Evolutionary conservation across 2,797 vertebrate genomes (phyloP), one percentile per base, ranked within the genome.

Genomic region (Tenualosa ilisha): DNA sequence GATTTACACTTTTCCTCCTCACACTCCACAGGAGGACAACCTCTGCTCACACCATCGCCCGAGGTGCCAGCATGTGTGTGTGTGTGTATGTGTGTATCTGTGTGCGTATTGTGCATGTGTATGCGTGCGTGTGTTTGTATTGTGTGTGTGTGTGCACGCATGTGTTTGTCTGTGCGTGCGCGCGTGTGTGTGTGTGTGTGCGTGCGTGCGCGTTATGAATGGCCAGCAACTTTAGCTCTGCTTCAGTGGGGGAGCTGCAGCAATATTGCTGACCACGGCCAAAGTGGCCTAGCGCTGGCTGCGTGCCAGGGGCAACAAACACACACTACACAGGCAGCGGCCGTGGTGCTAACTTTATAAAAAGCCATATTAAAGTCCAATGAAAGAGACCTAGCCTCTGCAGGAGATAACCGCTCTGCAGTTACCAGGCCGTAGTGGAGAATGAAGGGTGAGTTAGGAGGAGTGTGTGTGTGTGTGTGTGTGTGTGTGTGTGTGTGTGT

Each of bases 1-100:
- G 89, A 88, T 92, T 93, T 87, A 90, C 91, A 92, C 90, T 85
- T 92, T 92, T 89, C 84, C 86, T 40, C 37, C 87, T 87, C 49
- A 84, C 51, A 7, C 86, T 86, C 85, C 56, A 89, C 88, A 86
- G 84, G 86, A 84, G 84, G 88, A 87, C 87, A 85, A 81, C 85
- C 68, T n/a, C 11, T 20, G 49, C 88, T 89, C 89, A 91, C 88
- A 83, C 87, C 87, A 86, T 81, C 51, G 83, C 87, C 75, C 79
- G 12, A 82, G 37, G 31, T 83, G 53, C 49, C 31, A 61, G 12
- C 26, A 3, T 40, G 37, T 86, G 53, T 81, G 63, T 40, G 37
- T 86, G 53, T 81, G 63, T 49, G 31, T 61, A 75, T 85, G 56
- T 85, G 65, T 81, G n/a, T 85, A 68, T 85, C 46, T 82, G 13